Evolutionary conservation across 2,797 vertebrate genomes (phyloP), one percentile per base, ranked within the genome.

Genomic region (Halcyon chelicuti): DNA sequence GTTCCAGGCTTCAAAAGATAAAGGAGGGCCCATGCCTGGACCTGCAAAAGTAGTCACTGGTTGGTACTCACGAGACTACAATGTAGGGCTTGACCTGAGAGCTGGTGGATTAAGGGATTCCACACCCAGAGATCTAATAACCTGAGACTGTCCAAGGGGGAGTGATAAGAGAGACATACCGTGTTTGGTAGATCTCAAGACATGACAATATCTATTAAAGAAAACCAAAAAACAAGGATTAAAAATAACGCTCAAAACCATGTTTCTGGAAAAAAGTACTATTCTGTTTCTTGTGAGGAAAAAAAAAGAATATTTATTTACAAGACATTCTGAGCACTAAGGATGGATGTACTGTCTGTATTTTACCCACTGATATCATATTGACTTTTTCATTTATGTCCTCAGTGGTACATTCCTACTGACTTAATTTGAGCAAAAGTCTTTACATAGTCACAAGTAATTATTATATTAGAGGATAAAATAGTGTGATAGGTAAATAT

Each of bases 1-100:
- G 29, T 94, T 90, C 39, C 49, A 74, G 57, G n/a, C 55, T 91
- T 92, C 75, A 89, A 94, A 84, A 82, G 67, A 85, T 52, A 94
- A 92, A 91, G 87, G 49, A 93, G 4, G 26, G 46, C 42, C 58
- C 58, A 68, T 90, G 72, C 46, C 88, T 86, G 35, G 76, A 86
- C 88, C 57, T 93, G 93, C 57, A 95, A 62, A 31, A 26, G 46
- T 67, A 91, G 78, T 49, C 51, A 71, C 33, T 72, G 31, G 52
- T 54, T 86, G 73, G 70, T 77, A 58, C 46, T 84, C 71, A 73
- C 2, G 3, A 39, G 58, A 86, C 79, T 83, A 54, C 65, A 90
- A 37, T 47, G 46, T 1, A 82, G 44, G 39, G 23, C 39, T 31
- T 3, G 4, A 61, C 49, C 54, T 28, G 18, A 73, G 61, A 91